Evolutionary conservation across 2,797 vertebrate genomes (phyloP), one percentile per base, ranked within the genome.

Genomic region (Helicolenus hilgendorfi): DNA sequence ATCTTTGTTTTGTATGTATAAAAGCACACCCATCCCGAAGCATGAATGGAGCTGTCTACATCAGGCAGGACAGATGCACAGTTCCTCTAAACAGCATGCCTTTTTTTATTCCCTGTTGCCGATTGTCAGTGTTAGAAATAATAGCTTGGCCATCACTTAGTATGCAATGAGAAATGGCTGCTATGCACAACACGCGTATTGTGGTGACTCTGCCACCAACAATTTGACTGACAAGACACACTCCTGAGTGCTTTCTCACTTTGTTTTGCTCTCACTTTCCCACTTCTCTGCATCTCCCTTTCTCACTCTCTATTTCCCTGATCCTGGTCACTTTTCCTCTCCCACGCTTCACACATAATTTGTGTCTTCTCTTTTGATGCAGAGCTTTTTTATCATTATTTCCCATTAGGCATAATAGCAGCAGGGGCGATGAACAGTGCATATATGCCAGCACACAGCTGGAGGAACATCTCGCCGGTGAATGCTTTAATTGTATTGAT

Each of bases 321-420:
- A 80, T 90, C 86, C 75, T 26, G 74, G 79, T 90, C 84, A 79
- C 85, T 90, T 92, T 89, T 72, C 77, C 86, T 89, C 91, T 89
- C 90, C 91, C 89, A 92, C 90, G 72, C 90, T 90, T 90, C 90
- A 79, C 92, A 90, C 87, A 89, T 93, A 83, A 89, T 93, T 88
- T 90, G 68, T 82, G 72, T 71, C 78, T 82, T 86, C 85, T 91
- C 87, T 88, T 93, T 92, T 90, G 86, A 92, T 83, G 79, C 74
- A 55, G 75, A 87, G 84, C 76, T 88, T 94, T 10, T 96, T 95
- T 87, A 87, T 93, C 92, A 92, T 92, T 83, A 91, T 86, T 91
- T 85, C 67, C 92, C 89, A 94, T 95, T 92, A 96, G 70, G 64
- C 74, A 55, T 92, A 93, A 95, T 90, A 87, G 85, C 89, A 84